A percentile compares a stretch with the other conserved stretches of the same genome.
Evolutionary conservation across 2,113 vertebrate species (phyloP).

Genomic region (Origma solitaria): DNA sequence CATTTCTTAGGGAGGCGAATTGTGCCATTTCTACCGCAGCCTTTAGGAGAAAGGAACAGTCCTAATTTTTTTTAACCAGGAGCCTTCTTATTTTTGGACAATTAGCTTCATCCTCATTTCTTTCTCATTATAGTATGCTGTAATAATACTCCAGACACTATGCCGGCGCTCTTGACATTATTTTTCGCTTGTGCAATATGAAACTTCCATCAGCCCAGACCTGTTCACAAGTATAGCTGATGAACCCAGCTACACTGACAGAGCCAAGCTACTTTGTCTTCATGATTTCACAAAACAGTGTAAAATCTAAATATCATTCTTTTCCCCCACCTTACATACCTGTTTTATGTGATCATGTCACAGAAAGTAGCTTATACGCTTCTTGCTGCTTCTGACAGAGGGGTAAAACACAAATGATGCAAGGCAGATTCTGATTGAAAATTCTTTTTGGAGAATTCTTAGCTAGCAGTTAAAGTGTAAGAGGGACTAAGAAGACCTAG

Average conservation of each 20-base stretch:
- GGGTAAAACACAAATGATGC: not conserved
- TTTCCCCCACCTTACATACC: not conserved
- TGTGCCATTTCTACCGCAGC: not conserved
- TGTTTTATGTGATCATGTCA: not conserved
- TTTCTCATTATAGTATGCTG: not conserved
- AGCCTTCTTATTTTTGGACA: not conserved
- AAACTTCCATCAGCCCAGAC: not conserved
- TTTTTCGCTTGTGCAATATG: not conserved
- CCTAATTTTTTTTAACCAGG: not conserved
- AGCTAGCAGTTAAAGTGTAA: not conserved
- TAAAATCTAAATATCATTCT: not conserved
- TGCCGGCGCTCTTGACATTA: not conserved
- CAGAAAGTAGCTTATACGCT: not conserved
- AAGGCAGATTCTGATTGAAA: not conserved
- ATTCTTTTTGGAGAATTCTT: not conserved
- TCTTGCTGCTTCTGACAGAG: not conserved
- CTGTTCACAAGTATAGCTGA: not conserved
- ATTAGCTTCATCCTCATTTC: not conserved
- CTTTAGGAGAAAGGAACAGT: not conserved
- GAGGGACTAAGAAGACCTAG: not conserved
- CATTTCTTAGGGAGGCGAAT: not conserved
- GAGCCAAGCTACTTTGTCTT: not conserved
- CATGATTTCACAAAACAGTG: not conserved
- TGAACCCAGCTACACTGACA: not conserved
- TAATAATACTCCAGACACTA: not conserved